These are phyloP conservation scores for Sparus aurata DNA, from an alignment of 2,797 vertebrate genomes.

Conservation along the genomic window DNA sequence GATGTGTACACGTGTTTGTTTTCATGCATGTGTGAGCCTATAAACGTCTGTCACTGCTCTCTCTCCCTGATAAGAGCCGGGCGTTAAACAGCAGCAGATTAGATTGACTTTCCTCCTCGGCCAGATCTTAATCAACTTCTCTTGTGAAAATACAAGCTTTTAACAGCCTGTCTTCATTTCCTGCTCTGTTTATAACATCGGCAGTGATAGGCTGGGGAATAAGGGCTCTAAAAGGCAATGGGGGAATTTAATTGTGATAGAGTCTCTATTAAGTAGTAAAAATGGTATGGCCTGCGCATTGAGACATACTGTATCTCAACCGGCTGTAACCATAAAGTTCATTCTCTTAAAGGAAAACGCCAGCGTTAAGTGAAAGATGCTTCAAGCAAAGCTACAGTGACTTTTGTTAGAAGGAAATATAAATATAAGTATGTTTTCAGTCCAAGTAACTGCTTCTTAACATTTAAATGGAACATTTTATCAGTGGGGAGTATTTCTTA, in stretches of 20 bases:
- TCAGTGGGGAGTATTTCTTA: background rate
- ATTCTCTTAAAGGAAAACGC: background rate
- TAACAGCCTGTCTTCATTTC: conserved; percentile 40
- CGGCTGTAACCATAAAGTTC: background rate
- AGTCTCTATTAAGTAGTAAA: conserved; percentile 49
- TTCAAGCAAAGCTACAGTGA: background rate
- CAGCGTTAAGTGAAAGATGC: background rate
- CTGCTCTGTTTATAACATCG: conserved; percentile 32
- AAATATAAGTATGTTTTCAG: background rate
- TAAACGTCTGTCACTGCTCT: conserved; percentile 27
- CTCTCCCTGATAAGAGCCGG: conserved; percentile 44
- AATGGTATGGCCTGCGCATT: background rate
- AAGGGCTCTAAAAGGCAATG: conserved; percentile 54
- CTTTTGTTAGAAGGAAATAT: background rate
- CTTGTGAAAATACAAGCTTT: conserved; percentile 48
- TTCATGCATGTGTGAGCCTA: conserved; percentile 45
- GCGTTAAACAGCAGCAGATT: conserved; percentile 57
- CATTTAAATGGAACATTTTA: background rate
- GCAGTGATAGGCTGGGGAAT: conserved; percentile 30
- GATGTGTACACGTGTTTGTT: conserved; percentile 4
- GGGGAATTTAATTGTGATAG: conserved; percentile 37
- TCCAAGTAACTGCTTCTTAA: background rate
- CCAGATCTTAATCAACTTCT: conserved; percentile 59
- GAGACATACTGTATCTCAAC: conserved; percentile 6
- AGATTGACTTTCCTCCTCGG: conserved; percentile 51